phyloP scores from a whole-genome alignment of 2,113 vertebrate species.

The Pangasianodon hypophthalmus region DNA sequence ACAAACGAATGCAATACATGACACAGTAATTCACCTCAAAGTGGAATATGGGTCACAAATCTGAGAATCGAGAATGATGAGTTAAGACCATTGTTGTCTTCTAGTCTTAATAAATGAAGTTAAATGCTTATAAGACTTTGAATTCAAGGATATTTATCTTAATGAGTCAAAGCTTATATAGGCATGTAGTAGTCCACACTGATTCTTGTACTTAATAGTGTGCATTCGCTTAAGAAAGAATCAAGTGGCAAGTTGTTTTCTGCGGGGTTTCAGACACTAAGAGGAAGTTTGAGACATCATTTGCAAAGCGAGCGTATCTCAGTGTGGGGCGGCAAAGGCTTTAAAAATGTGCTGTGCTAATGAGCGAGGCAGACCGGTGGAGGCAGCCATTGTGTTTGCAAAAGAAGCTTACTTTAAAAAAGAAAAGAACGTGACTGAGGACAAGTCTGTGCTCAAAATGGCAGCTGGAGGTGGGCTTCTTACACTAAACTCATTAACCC shows the following conservation, averaged over 20 bases:
- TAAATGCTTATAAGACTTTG: background rate
- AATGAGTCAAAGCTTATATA: background rate
- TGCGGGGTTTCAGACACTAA: background rate
- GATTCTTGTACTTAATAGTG: background rate
- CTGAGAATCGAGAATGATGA: background rate
- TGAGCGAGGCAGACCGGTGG: background rate
- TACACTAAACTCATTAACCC: background rate
- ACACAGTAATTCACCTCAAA: background rate
- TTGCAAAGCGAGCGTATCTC: background rate
- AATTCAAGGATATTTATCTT: background rate
- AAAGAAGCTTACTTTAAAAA: slow-evolving; percentile 1
- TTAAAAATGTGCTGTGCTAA: slow-evolving; percentile 9
- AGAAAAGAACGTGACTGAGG: background rate
- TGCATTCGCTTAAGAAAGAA: background rate
- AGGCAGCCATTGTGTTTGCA: background rate
- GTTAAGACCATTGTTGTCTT: background rate
- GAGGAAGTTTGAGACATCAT: background rate
- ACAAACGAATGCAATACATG: background rate
- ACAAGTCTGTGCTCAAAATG: background rate
- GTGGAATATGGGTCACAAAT: background rate
- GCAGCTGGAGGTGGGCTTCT: background rate
- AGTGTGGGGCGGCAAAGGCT: background rate
- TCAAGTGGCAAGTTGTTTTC: background rate
- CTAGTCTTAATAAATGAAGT: background rate
- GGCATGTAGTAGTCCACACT: background rate